Base-by-base conservation (phyloP, 1,140 invertebrate species). In the Copidosoma floridanum region DNA sequence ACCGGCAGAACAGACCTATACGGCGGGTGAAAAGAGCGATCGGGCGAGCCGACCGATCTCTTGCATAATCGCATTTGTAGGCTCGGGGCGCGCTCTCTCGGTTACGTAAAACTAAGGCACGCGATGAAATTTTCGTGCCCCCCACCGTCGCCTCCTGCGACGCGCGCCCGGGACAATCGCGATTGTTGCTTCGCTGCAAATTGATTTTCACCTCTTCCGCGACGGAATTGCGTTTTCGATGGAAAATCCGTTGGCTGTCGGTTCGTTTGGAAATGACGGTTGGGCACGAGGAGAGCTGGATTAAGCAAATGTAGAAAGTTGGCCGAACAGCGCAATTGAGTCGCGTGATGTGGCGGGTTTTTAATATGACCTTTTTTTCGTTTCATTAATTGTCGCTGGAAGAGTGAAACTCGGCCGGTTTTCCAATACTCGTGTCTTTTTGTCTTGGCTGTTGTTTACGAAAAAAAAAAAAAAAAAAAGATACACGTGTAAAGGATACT, bases 181-280 rank as follows among this genome's bases (percentile, higher is more conserved):
- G 51, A 61, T 61, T 61, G 51, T 54, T 61, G 11, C 43, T 54
- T n/a, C n/a, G n/a, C n/a, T 40, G 51, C 23, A 61, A 61, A 61
- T 61, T 61, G 43, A 55, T 61, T 61, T 61, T 48, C 41, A 54
- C 51, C 48, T 61, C 48, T 54, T 58, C 20, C 26, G 2, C 27
- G 29, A 1, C 16, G 21, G n/a, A 16, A 16, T 40, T 63, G n/a
- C 41, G 41, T 26, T 11, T n/a, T 40, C 46, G 10, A 57, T 37
- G 46, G n/a, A 52, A 50, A 59, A 59, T 44, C n/a, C 18, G 21
- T 6, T n/a, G n/a, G n/a, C n/a, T n/a, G 16, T n/a, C 18, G 18
- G 14, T 35, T 23, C 27, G 11, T 50, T 32, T 50, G 29, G 27
- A 50, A 51, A 35, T 21, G 48, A 20, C 27, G 23, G 4, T 5